Evolutionary conservation across 1,140 invertebrate genomes (phyloP).

Genomic region (Drosophila pruinosa): DNA sequence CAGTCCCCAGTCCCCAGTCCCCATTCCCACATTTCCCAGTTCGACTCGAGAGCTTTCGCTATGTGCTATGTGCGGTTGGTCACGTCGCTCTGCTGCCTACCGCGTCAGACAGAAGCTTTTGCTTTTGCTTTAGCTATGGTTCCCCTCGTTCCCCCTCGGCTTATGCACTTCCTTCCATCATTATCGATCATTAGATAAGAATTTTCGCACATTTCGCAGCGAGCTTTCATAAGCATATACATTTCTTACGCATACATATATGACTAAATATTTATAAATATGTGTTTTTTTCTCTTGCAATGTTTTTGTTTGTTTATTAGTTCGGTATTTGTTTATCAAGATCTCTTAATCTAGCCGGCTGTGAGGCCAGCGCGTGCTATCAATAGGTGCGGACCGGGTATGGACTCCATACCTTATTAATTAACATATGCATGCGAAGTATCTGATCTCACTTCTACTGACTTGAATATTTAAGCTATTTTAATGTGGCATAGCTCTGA

Average conservation of each 20-base stretch:
- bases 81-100: conserved; percentile 49
- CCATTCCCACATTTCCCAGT: neutral
- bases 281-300: conserved; percentile 28
- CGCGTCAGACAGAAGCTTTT: neutral
- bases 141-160: neutral
- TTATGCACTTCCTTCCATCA: conserved; percentile 61
- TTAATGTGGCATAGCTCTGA: no score
- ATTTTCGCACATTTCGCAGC: conserved; percentile 42
- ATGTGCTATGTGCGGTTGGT: conserved; percentile 51
- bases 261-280: neutral
- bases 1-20: neutral
- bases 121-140: conserved; percentile 24
- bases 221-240: conserved; percentile 35
- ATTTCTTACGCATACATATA: neutral
- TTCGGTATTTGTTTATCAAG: conserved; percentile 41
- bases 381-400: neutral
- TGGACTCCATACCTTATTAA: neutral
- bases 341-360: conserved; percentile 42
- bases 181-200: conserved; percentile 75
- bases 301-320: conserved; percentile 66
- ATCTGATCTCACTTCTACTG: neutral
- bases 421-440: neutral
- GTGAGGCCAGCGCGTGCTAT: neutral
- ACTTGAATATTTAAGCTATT: no score
- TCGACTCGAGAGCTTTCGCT: conserved; percentile 20